These are phyloP conservation scores for Mungos mungo DNA, from an alignment of 2,113 vertebrate species.

Conservation along the genomic window DNA sequence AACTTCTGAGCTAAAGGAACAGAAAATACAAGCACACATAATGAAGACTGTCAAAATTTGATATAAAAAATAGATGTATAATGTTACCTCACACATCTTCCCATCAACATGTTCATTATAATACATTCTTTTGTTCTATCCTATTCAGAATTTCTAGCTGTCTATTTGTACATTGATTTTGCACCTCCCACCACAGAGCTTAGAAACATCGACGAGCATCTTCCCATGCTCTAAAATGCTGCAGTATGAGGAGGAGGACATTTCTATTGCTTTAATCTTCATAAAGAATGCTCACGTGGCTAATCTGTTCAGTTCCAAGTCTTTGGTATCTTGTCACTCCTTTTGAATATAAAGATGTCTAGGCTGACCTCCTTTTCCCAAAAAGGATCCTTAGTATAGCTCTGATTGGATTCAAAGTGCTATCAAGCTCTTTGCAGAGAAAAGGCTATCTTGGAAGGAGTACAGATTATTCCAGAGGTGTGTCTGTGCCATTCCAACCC, in stretches of 20 bases:
- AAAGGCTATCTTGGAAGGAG: neutral
- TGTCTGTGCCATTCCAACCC: neutral
- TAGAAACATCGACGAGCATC: slow-evolving; percentile 33
- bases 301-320: slow-evolving; percentile 17
- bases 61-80: slow-evolving; percentile 2
- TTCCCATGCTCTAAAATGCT: neutral
- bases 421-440: neutral
- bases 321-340: neutral
- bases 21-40: slow-evolving; percentile 37
- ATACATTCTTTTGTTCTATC: slow-evolving; percentile 19
- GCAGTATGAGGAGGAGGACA: slow-evolving; percentile 40
- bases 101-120: slow-evolving; percentile 38
- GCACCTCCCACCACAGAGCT: slow-evolving; percentile 52
- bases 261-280: slow-evolving; percentile 13
- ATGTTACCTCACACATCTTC: slow-evolving; percentile 48
- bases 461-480: neutral
- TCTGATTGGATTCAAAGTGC: neutral
- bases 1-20: slow-evolving; percentile 18
- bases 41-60: slow-evolving; percentile 28
- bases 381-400: neutral
- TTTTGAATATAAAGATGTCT: neutral
- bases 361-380: neutral
- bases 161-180: slow-evolving; percentile 56
- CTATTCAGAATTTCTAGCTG: slow-evolving; percentile 61
- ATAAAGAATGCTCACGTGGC: neutral